Conservation (phyloP, 2,113 vertebrate genomes). For the Macrotis lagotis region DNA sequence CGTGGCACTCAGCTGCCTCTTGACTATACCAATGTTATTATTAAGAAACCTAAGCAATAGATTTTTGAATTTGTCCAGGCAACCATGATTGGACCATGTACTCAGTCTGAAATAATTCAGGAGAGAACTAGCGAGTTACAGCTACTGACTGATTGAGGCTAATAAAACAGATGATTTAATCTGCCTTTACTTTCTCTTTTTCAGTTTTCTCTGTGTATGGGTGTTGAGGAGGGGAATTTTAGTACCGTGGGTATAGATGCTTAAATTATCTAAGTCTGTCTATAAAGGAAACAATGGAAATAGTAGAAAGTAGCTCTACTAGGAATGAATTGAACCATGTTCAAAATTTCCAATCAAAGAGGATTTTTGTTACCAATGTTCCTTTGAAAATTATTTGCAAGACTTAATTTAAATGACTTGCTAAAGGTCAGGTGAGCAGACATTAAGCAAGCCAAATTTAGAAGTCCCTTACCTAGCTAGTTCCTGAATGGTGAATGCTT, state of each 20-base stretch:
- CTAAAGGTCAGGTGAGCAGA: slow-evolving; percentile 46
- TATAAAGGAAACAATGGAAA: not conserved
- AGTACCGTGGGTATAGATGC: not conserved
- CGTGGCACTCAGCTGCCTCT: not conserved
- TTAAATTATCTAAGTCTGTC: not conserved
- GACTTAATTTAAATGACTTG: slow-evolving; percentile 43
- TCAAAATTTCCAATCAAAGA: slow-evolving; percentile 43
- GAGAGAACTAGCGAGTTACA: not conserved
- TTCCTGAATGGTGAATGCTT: not conserved
- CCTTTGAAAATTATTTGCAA: slow-evolving; percentile 44
- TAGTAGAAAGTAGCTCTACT: slow-evolving; percentile 18
- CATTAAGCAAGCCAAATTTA: slow-evolving; percentile 29
- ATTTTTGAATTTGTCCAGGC: not conserved
- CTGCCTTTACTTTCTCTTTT: not conserved
- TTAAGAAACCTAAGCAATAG: not conserved
- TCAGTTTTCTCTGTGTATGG: not conserved
- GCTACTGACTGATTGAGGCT: not conserved
- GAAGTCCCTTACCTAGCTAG: slow-evolving; percentile 23
- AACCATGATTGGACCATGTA: not conserved
- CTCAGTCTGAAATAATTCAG: not conserved
- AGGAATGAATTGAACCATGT: not conserved
- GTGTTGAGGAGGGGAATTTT: not conserved
- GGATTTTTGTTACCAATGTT: slow-evolving; percentile 18
- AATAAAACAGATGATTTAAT: not conserved
- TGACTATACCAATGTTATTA: not conserved